phyloP scores from a whole-genome alignment of 2,888 invertebrate species.

The Cotesia congregata region DNA sequence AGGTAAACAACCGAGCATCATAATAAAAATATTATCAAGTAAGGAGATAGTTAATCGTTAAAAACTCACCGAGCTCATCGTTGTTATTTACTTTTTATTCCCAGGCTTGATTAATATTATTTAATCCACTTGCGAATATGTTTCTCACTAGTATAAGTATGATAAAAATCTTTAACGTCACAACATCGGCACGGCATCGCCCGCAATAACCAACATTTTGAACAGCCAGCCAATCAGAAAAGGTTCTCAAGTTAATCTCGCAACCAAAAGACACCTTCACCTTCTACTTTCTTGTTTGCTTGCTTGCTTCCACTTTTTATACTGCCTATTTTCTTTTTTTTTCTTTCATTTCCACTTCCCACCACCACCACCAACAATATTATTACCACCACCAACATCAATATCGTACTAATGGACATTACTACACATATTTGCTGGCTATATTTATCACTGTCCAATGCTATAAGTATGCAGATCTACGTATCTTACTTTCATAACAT shows the following conservation, averaged over 20 bases:
- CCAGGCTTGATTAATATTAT: slow-evolving; percentile 21
- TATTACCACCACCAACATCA: no score
- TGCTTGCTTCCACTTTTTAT: no score
- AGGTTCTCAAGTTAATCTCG: slow-evolving; percentile 52
- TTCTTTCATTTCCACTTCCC: neutral
- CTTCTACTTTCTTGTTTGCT: neutral
- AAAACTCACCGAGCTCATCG: slow-evolving; percentile 64
- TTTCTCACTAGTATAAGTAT: slow-evolving; percentile 27
- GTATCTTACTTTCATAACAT: no score
- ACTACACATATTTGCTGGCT: no score
- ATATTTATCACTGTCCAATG: no score
- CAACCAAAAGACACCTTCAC: slow-evolving; percentile 45
- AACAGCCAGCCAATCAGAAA: slow-evolving; percentile 61
- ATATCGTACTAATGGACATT: no score
- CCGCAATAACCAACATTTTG: slow-evolving; percentile 68
- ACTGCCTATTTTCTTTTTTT: slow-evolving; percentile 6
- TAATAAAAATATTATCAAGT: neutral
- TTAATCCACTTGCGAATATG: slow-evolving; percentile 23
- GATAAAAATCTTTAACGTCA: slow-evolving; percentile 64
- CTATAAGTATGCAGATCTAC: no score
- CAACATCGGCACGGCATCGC: slow-evolving; percentile 62
- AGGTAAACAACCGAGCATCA: slow-evolving; percentile 40
- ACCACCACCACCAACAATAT: neutral
- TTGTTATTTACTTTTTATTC: slow-evolving; percentile 46
- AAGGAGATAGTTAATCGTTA: neutral